Conservation (phyloP, 2,888 invertebrate species). For the Danaus chrysippus region DNA sequence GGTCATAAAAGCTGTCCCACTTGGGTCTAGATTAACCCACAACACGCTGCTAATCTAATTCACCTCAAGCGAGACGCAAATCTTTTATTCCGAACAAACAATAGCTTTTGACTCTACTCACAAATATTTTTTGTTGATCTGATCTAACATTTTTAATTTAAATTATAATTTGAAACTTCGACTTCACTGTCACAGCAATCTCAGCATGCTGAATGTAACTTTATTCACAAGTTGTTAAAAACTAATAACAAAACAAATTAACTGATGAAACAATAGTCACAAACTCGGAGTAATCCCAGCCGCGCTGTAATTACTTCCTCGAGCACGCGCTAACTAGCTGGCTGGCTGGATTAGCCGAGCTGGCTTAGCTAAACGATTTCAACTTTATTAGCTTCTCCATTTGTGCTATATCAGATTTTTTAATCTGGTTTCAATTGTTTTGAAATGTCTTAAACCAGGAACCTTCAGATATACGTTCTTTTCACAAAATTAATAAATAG, state of each 20-base stretch:
- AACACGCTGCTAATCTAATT: slow-evolving; percentile 15
- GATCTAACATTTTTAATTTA: too few species aligned
- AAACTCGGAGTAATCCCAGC: background rate
- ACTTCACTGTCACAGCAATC: too few species aligned
- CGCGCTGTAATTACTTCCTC: slow-evolving; percentile 19
- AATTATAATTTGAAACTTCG: too few species aligned
- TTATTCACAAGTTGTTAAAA: background rate
- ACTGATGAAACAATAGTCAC: slow-evolving; percentile 2
- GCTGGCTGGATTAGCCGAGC: slow-evolving; percentile 12
- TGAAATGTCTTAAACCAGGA: too few species aligned
- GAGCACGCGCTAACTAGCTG: slow-evolving; percentile 15
- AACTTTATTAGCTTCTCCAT: slow-evolving; percentile 15
- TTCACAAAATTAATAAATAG: too few species aligned
- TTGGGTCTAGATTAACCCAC: slow-evolving; percentile 15
- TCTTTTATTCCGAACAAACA: slow-evolving; percentile 16
- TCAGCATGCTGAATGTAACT: background rate
- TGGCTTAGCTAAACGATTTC: slow-evolving; percentile 13
- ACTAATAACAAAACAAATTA: slow-evolving; percentile 1
- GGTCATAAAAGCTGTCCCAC: slow-evolving; percentile 18
- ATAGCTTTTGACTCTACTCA: background rate
- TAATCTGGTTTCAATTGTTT: too few species aligned
- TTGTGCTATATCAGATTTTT: background rate
- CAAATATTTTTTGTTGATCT: too few species aligned
- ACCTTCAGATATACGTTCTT: too few species aligned
- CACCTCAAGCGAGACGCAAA: background rate